Percentiles rank a stretch among this genome's conserved stretches.
phyloP scores from a whole-genome alignment of 2,888 invertebrate genomes.

The Chrysolina oricalcia region DNA sequence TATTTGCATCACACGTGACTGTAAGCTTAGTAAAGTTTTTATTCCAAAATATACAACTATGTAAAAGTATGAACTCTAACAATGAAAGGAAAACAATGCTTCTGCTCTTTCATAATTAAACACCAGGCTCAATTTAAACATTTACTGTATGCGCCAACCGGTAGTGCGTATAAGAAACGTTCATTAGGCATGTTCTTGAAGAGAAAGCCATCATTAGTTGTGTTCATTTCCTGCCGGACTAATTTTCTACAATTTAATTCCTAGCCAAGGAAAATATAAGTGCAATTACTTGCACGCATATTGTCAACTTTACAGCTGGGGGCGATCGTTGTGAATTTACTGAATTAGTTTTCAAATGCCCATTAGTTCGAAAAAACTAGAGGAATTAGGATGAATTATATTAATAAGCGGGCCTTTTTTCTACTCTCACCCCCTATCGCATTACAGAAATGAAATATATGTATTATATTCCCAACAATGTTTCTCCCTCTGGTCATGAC shows the following conservation, averaged over 20 bases:
- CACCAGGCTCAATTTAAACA: not conserved
- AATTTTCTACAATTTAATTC: conserved; percentile 8
- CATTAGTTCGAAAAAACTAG: too few species aligned
- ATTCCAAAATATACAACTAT: not conserved
- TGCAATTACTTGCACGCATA: conserved; percentile 4
- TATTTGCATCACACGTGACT: too few species aligned
- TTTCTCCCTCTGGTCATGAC: not conserved
- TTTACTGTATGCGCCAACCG: not conserved
- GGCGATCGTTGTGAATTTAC: not conserved
- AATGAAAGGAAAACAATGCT: not conserved
- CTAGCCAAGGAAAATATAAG: not conserved
- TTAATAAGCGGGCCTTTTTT: not conserved
- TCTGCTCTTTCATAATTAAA: not conserved
- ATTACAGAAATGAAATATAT: not conserved
- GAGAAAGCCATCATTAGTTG: not conserved
- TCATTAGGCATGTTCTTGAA: not conserved
- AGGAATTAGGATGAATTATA: not conserved
- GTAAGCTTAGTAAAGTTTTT: too few species aligned
- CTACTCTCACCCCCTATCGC: not conserved
- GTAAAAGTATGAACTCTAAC: not conserved
- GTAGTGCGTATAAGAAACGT: conserved; percentile 4
- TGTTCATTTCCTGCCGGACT: not conserved
- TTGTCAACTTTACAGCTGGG: not conserved
- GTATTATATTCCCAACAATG: not conserved
- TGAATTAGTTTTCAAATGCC: too few species aligned